Conservation (phyloP, 2,888 invertebrate genomes). For the Autographa pulchrina region DNA sequence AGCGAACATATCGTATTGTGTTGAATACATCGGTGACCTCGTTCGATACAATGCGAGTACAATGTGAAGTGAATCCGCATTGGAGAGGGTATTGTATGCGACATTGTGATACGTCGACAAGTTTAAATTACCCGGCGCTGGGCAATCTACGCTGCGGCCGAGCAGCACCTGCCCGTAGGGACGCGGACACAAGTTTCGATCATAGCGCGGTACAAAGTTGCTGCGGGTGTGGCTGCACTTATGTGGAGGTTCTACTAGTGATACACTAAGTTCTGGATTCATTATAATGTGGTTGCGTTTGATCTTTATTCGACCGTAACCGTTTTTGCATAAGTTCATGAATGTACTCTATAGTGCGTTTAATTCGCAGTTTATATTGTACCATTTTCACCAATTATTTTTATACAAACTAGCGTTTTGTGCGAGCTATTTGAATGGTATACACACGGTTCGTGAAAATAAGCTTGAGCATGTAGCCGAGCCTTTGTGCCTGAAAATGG, state of each 20-base stretch:
- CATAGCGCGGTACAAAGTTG: not conserved
- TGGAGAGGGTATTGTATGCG: not conserved
- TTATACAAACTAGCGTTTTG: too few relatives aligned
- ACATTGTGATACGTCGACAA: slow-evolving; percentile 3
- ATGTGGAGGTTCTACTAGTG: not conserved
- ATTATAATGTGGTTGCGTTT: not conserved
- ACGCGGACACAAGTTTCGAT: not conserved
- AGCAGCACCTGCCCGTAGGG: not conserved
- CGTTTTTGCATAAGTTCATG: too few relatives aligned
- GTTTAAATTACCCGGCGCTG: not conserved
- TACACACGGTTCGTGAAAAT: too few relatives aligned
- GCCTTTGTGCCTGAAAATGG: too few relatives aligned
- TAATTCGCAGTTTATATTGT: too few relatives aligned
- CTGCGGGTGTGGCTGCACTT: not conserved
- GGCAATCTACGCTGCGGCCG: not conserved
- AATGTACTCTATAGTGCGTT: too few relatives aligned
- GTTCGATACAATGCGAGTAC: not conserved
- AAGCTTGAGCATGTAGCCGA: too few relatives aligned
- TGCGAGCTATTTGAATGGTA: too few relatives aligned
- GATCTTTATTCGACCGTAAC: too few relatives aligned
- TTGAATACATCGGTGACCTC: not conserved
- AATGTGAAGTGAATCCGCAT: not conserved
- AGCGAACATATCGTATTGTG: not conserved
- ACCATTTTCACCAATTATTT: too few relatives aligned
- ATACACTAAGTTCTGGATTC: not conserved